Base-by-base conservation (phyloP, 2,113 vertebrate species). In the Natator depressus region DNA sequence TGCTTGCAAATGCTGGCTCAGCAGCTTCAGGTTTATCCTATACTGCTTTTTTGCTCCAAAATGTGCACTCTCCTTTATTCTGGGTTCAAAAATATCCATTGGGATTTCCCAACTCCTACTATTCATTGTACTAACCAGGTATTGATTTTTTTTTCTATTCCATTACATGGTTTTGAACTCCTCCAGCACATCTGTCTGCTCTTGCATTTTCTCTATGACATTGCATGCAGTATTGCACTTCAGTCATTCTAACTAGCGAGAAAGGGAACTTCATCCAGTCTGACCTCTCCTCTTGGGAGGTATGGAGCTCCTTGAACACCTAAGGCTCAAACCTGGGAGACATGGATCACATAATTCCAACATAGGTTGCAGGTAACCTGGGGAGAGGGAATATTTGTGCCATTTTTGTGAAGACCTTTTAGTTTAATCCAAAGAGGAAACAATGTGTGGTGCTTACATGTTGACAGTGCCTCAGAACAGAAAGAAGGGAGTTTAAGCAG, bases 51-150 rank as follows among this genome's bases (percentile, higher is more conserved):
- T 88, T 92, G 22, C 59, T 94, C 20, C 11, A 16, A 83, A 1
- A 0, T n/a, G 2, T 88, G 1, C 19, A 20, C 65, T 25, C 50
- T 55, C 46, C 46, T 62, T 24, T 46, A 47, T 14, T 50, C 14
- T 47, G 57, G 17, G 1, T 29, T 69, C 53, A 5, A 6, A 78
- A 78, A 82, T n/a, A 75, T 51, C 24, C 35, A 5, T 84, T 38
- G 4, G 47, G 4, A 3, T 2, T 5, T 0, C 17, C 83, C 80
- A 12, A 0, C 50, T 35, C 51, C 50, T 42, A 54, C 82, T 80
- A 11, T 1, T 29, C 50, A 16, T 2, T 2, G 42, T 7, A 78
- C 25, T 47, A 78, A 6, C 12, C 42, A 78, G 25, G 22, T 13
- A 25, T 47, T 47, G 12, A 25, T 46, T 27, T 29, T 16, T 72